These are phyloP conservation scores for Sebastes hubbsi DNA, from an alignment of 2,797 vertebrate genomes.

Conservation along the genomic window DNA sequence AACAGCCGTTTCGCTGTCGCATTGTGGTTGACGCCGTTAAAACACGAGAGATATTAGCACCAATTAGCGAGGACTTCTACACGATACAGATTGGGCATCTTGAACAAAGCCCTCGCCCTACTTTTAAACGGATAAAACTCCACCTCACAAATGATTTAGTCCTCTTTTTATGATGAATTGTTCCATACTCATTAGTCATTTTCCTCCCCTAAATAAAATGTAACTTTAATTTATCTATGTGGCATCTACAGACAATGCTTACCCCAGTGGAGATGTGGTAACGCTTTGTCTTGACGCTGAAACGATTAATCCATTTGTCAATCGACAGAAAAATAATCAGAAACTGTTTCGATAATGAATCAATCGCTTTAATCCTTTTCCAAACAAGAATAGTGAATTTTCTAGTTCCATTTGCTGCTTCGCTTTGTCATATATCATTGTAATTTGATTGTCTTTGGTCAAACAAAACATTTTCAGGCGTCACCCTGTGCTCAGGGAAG, in stretches of 20 bases:
- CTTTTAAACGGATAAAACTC: background rate
- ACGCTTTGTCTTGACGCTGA: background rate
- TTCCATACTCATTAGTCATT: background rate
- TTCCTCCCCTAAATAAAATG: background rate
- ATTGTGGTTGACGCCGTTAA: constrained; percentile 3
- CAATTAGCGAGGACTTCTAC: constrained; percentile 1
- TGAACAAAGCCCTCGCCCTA: background rate
- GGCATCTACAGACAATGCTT: background rate
- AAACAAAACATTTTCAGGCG: background rate
- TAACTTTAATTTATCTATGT: background rate
- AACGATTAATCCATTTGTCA: background rate
- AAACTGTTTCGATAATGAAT: background rate
- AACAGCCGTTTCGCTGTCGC: constrained; percentile 23
- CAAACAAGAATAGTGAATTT: background rate
- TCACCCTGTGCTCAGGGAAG: background rate
- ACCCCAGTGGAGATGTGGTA: background rate
- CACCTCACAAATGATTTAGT: background rate
- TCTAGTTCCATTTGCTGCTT: background rate
- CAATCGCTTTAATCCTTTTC: background rate
- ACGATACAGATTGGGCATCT: background rate
- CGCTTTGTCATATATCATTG: background rate
- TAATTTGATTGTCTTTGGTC: background rate
- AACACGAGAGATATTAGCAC: constrained; percentile 19
- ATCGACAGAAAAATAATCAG: background rate
- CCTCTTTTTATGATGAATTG: background rate